phyloP scores from a whole-genome alignment of 2,797 vertebrate species.

The Clarias pachynema region DNA sequence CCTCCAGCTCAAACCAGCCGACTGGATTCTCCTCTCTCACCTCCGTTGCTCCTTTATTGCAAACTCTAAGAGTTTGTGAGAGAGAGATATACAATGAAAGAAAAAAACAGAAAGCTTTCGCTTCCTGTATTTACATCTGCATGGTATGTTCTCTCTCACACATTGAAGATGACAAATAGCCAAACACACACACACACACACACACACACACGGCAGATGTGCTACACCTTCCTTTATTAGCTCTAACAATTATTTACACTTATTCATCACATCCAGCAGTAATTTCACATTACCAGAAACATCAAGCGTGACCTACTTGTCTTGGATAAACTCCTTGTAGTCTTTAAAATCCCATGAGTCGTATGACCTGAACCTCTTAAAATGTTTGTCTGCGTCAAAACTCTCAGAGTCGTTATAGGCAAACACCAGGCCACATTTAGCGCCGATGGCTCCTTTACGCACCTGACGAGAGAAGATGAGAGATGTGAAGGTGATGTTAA shows the following conservation, averaged over 20 bases:
- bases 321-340: slow-evolving; percentile 88
- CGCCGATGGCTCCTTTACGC: slow-evolving; percentile 91
- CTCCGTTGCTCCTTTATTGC: slow-evolving; percentile 61
- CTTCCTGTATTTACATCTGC: background rate
- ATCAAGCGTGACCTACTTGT: slow-evolving; percentile 74
- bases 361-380: slow-evolving; percentile 87
- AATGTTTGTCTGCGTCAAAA: slow-evolving; percentile 93
- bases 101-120: background rate
- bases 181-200: background rate
- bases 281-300: background rate
- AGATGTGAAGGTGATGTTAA: background rate
- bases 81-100: background rate
- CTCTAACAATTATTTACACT: background rate
- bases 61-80: slow-evolving; percentile 8
- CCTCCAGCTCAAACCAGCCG: slow-evolving; percentile 97
- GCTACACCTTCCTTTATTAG: background rate
- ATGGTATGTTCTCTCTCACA: background rate
- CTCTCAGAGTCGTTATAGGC: slow-evolving; percentile 83
- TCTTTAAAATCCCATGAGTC: slow-evolving; percentile 88
- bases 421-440: slow-evolving; percentile 93
- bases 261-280: background rate
- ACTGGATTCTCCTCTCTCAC: slow-evolving; percentile 87
- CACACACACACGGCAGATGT: too few relatives aligned
- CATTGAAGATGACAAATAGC: background rate
- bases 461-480: slow-evolving; percentile 74